Conservation (phyloP, 1,140 invertebrate genomes). For the Conus ventricosus region DNA sequence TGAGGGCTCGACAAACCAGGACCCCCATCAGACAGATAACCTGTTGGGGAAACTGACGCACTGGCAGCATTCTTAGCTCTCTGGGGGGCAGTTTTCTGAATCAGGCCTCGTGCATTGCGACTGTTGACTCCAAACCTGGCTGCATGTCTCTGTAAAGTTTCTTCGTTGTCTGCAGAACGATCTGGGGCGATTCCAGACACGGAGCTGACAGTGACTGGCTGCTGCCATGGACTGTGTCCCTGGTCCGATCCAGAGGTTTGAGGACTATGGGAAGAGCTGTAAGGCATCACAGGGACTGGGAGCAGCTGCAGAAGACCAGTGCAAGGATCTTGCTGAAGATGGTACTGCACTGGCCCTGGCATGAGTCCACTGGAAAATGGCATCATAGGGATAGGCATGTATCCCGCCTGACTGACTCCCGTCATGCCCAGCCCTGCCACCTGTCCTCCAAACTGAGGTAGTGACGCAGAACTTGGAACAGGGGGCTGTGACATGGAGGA, state of each 20-base stretch:
- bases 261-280: slow-evolving; percentile 10
- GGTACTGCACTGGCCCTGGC: slow-evolving; percentile 60
- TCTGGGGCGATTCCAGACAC: not conserved
- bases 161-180: not conserved
- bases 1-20: not conserved
- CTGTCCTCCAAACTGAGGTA: slow-evolving; percentile 5
- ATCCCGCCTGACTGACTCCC: slow-evolving; percentile 28
- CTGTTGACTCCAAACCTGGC: not conserved
- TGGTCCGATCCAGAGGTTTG: slow-evolving; percentile 12
- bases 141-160: not conserved
- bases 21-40: slow-evolving; percentile 11
- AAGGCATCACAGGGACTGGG: slow-evolving; percentile 55
- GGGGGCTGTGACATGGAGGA: not conserved
- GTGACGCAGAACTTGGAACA: not conserved
- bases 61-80: slow-evolving; percentile 35
- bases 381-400: slow-evolving; percentile 51
- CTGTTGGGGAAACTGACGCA: slow-evolving; percentile 41
- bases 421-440: not conserved
- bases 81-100: slow-evolving; percentile 26
- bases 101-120: slow-evolving; percentile 15
- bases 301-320: slow-evolving; percentile 68
- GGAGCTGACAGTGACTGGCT: not conserved
- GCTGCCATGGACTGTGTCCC: not conserved
- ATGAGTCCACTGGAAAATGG: slow-evolving; percentile 49
- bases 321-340: slow-evolving; percentile 67